Base-by-base conservation (phyloP, 2,113 vertebrate species). In the Silurus meridionalis region DNA sequence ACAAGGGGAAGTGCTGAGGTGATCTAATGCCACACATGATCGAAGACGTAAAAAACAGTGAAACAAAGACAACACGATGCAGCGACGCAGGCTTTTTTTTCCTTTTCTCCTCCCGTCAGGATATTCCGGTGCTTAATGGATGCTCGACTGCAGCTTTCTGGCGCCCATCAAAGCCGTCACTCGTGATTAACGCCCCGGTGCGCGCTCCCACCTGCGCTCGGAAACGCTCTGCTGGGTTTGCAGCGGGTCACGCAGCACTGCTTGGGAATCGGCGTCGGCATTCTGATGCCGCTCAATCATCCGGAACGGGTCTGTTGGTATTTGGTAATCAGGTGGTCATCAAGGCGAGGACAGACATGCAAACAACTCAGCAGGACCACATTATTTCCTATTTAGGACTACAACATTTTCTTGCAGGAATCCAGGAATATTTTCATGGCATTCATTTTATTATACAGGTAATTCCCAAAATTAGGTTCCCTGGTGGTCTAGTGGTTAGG, bases 131-230 rank as follows among this genome's bases (percentile, higher is more conserved):
- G 88, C 89, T 93, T 93, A 92, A 93, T 85, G 78, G 85, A 88
- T 91, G 91, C 89, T 91, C 92, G 91, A 14, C 78, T 93, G 92
- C 93, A 90, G 93, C 92, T 89, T 92, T 92, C 91, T 90, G 88
- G 84, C 90, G 88, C 90, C 86, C 53, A 80, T 67, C 77, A 53
- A 83, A 60, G 53, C 90, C 93, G 86, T 90, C 90, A 86, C 88
- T 91, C 63, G 84, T 90, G 92, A 92, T 93, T 91, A 94, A 93
- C 92, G 85, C 91, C 90, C 86, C 88, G 82, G 82, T 89, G 91
- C 92, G 91, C 89, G 87, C 83, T 90, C 91, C 87, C 92, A 92
- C 92, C 91, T 93, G 92, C 77, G 86, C 74, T 23, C 1, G 17
- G 60, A 58, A 88, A 82, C 83, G 72, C 88, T 90, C 89, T 82